Evolutionary conservation across 1,140 invertebrate species (phyloP), one percentile per base, ranked within the genome.

Genomic region (Triops longicaudatus): DNA sequence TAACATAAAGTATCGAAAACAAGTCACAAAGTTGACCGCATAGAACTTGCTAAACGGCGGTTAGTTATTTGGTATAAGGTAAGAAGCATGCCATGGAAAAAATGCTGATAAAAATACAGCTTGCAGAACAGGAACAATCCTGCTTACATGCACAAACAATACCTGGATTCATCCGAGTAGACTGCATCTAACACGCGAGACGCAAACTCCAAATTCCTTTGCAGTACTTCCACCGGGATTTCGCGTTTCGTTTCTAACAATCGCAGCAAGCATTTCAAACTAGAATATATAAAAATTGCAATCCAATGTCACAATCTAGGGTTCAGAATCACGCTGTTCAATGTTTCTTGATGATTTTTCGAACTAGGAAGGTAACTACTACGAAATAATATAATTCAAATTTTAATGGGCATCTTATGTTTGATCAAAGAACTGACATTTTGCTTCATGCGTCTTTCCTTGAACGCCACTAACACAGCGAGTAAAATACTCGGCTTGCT

Each of bases 141-240:
- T 44, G 76, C 72, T 22, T 79, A 22, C 2, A 79, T 73, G 17
- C 73, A 44, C 26, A 80, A 43, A 76, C 73, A 77, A 31, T 44
- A 50, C 93, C 93, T 94, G 82, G 92, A 92, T 83, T 95, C 93
- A 84, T 95, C 93, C 82, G 93, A 90, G 84, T 92, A 94, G 74
- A 95, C 92, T 14, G 92, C 91, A 87, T 96, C 93, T 74, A 96
- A 87, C 10, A 95, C 93, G 82, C 90, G 90, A 14, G 92, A 92
- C 50, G 93, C 93, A 84, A 94, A 95, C 80, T 93, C 89, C 78
- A 95, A 84, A 85, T 95, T 95, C 83, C 90, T 90, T 87, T 93
- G 91, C 79, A 95, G 86, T 78, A 93, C 89, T 82, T 94, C 92
- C 75, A 90, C 91, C 26, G 91, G 89, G 80, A 95, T 90, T 85